These are phyloP conservation scores for Vanessa atalanta DNA, from an alignment of 1,140 invertebrate genomes.

Conservation along the genomic window DNA sequence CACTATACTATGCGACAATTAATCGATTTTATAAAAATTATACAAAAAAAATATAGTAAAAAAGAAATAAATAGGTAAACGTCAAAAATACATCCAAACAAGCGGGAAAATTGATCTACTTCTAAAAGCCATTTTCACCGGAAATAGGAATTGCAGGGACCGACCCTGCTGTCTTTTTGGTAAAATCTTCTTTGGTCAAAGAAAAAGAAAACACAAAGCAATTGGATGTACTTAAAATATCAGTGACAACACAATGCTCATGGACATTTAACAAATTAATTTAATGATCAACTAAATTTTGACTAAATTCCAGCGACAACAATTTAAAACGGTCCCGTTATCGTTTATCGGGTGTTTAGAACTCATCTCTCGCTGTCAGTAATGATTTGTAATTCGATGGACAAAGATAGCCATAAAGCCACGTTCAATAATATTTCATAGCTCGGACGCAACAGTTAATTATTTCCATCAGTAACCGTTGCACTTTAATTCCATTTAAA, in stretches of 20 bases:
- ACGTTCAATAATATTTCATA: no score
- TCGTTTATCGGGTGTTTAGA: no score
- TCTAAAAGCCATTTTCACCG: conserved; percentile 58
- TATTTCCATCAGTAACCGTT: no score
- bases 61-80: conserved; percentile 76
- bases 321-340: no score
- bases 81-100: conserved; percentile 74
- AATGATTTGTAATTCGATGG: no score
- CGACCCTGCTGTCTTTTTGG: conserved; percentile 58
- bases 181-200: conserved; percentile 58
- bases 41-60: conserved; percentile 68
- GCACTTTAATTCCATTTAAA: no score
- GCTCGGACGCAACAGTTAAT: no score
- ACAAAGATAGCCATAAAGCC: no score
- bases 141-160: conserved; percentile 57
- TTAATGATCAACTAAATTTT: conserved; percentile 1
- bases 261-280: conserved; percentile 5
- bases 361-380: no score
- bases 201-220: conserved; percentile 56
- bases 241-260: conserved; percentile 56
- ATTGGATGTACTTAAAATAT: conserved; percentile 69
- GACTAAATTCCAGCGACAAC: neutral
- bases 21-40: conserved; percentile 58
- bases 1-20: conserved; percentile 53
- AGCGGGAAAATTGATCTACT: conserved; percentile 49